Percentiles rank a stretch among this genome's conserved stretches.
Conservation (phyloP, 2,888 invertebrate species). For the Ligdia adustata region DNA sequence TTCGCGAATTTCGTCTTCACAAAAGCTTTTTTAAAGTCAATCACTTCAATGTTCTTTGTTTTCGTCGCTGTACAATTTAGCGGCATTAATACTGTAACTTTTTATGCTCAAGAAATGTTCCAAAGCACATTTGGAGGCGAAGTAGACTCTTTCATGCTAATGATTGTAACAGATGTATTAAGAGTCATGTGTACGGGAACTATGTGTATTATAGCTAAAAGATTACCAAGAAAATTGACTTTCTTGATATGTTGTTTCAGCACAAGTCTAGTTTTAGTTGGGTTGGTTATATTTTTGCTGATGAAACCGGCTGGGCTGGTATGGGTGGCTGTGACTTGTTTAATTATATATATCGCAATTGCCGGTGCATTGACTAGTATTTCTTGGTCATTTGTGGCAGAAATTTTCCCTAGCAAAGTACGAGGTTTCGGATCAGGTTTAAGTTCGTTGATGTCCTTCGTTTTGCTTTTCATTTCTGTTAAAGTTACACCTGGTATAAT, state of each 20-base stretch:
- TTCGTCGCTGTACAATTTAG: constrained; percentile 49
- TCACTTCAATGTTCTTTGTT: constrained; percentile 40
- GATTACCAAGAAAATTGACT: constrained; percentile 45
- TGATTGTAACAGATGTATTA: constrained; percentile 53
- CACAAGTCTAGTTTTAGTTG: constrained; percentile 39
- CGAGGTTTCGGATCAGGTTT: constrained; percentile 59
- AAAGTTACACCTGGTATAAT: constrained; percentile 53
- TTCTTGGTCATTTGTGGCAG: constrained; percentile 57
- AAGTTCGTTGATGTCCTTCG: constrained; percentile 48
- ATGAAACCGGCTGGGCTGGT: constrained; percentile 38
- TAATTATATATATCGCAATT: constrained; percentile 47
- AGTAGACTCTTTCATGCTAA: constrained; percentile 49
- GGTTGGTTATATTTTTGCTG: constrained; percentile 44
- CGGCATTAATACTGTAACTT: constrained; percentile 54
- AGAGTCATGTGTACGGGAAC: constrained; percentile 37
- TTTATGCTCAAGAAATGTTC: constrained; percentile 55
- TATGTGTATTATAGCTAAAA: constrained; percentile 46
- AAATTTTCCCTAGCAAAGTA: constrained; percentile 55
- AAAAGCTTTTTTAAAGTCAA: constrained; percentile 47
- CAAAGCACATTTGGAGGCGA: constrained; percentile 48
- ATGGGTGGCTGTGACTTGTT: constrained; percentile 47
- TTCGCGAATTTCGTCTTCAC: constrained; percentile 40
- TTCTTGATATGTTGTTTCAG: constrained; percentile 43
- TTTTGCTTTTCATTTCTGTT: constrained; percentile 51
- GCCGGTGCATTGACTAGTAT: constrained; percentile 46